Evolutionary conservation across 2,888 invertebrate species (phyloP), one percentile per base, ranked within the genome.

Genomic region (Rhorus exstirpatorius): DNA sequence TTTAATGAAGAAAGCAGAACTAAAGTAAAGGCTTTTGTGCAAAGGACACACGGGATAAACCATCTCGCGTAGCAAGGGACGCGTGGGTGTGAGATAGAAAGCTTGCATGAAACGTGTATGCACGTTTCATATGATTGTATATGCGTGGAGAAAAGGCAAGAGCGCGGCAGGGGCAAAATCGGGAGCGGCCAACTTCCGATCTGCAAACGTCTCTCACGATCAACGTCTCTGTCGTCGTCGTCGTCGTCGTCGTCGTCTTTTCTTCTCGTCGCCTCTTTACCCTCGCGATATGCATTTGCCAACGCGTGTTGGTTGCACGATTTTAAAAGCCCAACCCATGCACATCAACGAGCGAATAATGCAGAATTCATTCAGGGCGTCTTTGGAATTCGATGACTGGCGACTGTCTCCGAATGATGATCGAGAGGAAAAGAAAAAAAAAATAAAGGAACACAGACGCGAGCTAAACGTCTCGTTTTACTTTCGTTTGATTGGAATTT

Each of bases 141-240:
- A 44, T 31, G 31, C 31, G n/a, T n/a, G 35, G 46, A 71, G 44
- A 60, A 71, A 70, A 72, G 49, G 60, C 67, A 65, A 70, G 49
- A 67, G 79, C 75, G 79, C 77, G 65, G 49, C 68, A 51, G 55
- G 60, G 81, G 84, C 77, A 82, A 75, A 79, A 81, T 81, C 84
- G 61, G 85, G 87, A 88, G 85, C 80, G 77, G 61, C 86, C 77
- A 87, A 87, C 86, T 89, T 89, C 88, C 88, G 83, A 77, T 78
- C 80, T 58, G 82, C 88, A 86, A 86, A 85, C 86, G 68, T 84
- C 81, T 83, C 71, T 79, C 88, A 81, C 84, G 83, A 84, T 83
- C 68, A 61, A 84, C 80, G 79, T 31, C 31, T 82, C 61, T 71
- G 78, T 84, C 82, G 74, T 83, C 84, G 58, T 84, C 67, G 67